Base-by-base conservation (phyloP, 2,113 vertebrate species). In the Pelobates fuscus region DNA sequence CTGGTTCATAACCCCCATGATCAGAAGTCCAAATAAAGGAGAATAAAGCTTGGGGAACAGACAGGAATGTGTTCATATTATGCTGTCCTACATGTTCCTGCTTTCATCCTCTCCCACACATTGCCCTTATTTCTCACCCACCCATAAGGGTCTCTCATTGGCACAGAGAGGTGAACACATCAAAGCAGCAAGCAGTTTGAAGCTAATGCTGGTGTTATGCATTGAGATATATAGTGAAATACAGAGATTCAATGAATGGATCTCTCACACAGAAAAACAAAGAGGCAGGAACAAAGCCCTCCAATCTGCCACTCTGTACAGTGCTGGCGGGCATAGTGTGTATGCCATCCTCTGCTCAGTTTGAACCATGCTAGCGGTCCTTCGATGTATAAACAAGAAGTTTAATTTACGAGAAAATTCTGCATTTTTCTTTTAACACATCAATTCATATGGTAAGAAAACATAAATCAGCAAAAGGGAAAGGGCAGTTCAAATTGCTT, bases 361-460 rank as follows among this genome's bases (percentile, higher is more conserved):
- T 81, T 88, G 88, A 85, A 87, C 84, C 82, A 80, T 88, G 84
- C 88, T 88, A 91, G 85, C 78, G 80, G 91, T 92, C 95, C 95
- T 95, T 94, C 91, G 93, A 94, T 96, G 95, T 95, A 94, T 94
- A 96, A 93, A 98, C 93, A 95, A 95, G 95, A 91, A 92, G 88
- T 90, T 93, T 96, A 94, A 96, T 96, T 97, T 95, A 94, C 89
- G 86, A 87, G 86, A 87, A 88, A 88, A 89, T 86, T 85, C 87
- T 88, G 54, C 86, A 83, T 84, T 86, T 89, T 88, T 89, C 88
- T 91, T 88, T 87, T 85, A 88, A 85, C 65, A 88, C 84, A 86
- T 79, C 81, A 27, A 43, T 61, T 61, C 83, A 74, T 83, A 82
- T 84, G 81, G 80, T 69, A 58, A 66, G 54, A 65, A 54, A 85